Evolutionary conservation across 2,888 invertebrate genomes (phyloP).

Genomic region (Trachelus tabidus): DNA sequence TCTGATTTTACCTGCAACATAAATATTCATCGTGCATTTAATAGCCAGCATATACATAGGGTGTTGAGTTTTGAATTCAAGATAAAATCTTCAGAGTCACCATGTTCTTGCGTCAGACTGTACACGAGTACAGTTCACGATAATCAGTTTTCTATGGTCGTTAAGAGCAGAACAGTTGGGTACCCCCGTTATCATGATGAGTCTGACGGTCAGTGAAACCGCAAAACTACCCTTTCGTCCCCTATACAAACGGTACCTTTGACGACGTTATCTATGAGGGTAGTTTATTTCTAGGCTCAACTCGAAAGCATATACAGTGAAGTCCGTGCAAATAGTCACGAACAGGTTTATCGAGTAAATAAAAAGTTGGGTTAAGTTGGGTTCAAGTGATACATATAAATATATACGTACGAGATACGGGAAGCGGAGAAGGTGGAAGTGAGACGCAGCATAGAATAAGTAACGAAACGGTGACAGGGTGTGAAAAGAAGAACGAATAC

Average conservation of each 20-base stretch:
- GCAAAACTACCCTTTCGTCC: not conserved
- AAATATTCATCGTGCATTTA: no score
- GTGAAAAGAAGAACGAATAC: not conserved
- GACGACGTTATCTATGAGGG: not conserved
- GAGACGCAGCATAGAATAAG: not conserved
- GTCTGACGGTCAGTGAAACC: not conserved
- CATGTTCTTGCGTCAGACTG: not conserved
- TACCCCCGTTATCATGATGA: not conserved
- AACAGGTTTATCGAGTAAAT: not conserved
- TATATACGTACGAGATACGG: not conserved
- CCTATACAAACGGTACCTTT: not conserved
- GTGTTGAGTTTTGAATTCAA: no score
- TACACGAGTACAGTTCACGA: not conserved
- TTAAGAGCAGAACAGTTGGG: not conserved
- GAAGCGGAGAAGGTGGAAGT: not conserved
- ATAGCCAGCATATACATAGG: no score
- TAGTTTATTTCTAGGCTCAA: not conserved
- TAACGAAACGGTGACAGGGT: not conserved
- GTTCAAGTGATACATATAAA: not conserved
- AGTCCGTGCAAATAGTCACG: not conserved
- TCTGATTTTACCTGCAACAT: no score
- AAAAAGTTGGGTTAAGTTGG: not conserved
- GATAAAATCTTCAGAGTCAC: no score
- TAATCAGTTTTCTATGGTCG: not conserved
- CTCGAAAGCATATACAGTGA: not conserved